A percentile compares a stretch with the other conserved stretches of the same genome.
Evolutionary conservation across 2,113 vertebrate genomes (phyloP).

Genomic region (Candoia aspera): DNA sequence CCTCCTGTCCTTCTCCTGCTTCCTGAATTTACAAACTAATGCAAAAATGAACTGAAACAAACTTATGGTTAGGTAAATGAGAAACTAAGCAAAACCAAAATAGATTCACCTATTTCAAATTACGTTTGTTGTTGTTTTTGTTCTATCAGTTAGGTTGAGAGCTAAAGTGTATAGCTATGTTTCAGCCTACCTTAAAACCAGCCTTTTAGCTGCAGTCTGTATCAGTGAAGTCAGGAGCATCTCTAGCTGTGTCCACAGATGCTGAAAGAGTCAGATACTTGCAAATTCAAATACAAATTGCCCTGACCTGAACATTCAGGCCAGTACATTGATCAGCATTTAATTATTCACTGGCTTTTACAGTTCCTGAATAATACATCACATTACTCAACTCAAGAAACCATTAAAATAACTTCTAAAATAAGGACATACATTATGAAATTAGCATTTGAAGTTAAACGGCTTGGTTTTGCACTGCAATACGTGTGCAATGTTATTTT

Average conservation of each 20-base stretch:
- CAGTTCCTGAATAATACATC: neutral
- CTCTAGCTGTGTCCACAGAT: neutral
- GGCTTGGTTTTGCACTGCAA: neutral
- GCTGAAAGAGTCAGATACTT: neutral
- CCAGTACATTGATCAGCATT: neutral
- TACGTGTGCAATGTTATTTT: neutral
- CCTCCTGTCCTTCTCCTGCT: rapidly evolving
- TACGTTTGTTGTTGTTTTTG: neutral
- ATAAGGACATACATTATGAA: neutral
- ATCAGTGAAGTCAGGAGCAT: neutral
- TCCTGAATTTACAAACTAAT: neutral
- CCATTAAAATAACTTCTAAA: neutral
- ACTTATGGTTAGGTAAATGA: neutral
- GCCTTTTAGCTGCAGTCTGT: neutral
- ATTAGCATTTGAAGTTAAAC: neutral
- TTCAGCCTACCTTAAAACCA: neutral
- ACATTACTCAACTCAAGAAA: neutral
- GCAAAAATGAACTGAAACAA: neutral
- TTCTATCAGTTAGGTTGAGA: conserved; percentile 32
- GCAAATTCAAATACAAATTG: neutral
- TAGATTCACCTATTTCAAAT: no score
- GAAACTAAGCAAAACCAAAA: neutral
- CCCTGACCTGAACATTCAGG: neutral
- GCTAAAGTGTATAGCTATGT: neutral
- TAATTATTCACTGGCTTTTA: neutral